Evolutionary conservation across 1,140 invertebrate genomes (phyloP), one percentile per base, ranked within the genome.

Genomic region (Calliopsis andreniformis): DNA sequence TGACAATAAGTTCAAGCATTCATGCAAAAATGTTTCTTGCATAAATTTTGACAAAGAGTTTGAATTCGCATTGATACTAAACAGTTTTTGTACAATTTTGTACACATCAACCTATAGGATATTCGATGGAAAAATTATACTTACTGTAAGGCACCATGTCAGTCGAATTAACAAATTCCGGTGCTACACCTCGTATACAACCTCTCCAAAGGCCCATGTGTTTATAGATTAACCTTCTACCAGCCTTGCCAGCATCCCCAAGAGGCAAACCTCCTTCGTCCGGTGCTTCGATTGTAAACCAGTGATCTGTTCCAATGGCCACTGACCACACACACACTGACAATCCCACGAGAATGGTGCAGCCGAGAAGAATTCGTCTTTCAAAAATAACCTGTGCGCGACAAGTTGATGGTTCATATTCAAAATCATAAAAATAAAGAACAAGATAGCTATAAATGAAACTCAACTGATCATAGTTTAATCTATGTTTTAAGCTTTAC

Each of bases 301-400:
- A 97, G 85, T 95, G 94, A 84, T 95, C 94, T 2, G 96, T 96
- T 51, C 94, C 94, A 59, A 97, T 95, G 20, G 96, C 95, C 1
- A 95, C 90, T 8, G 95, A 94, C 96, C 96, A 97, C 1, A 96
- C 83, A 53, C 96, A 93, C 0, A 94, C 91, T 0, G 94, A 94
- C 0, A 96, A 56, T 1, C 95, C 94, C 14, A 96, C 93, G 4
- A 95, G 87, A n/a, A 93, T 88, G 0, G 95, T 96, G 73, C 95
- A 95, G 1, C 93, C 93, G 25, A 96, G 93, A 16, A 97, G 93
- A 5, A 96, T 92, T 20, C 95, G 92, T 20, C 95, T 93, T 85
- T 97, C 95, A 45, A 96, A 93, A 66, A 96, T 92, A 23, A 95
- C 92, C 68, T 95, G 92, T 43, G 45, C 0, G 1, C 23, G 4